Evolutionary conservation across 1,140 invertebrate genomes (phyloP), one percentile per base, ranked within the genome.

Genomic region (Neodiprion lecontei): DNA sequence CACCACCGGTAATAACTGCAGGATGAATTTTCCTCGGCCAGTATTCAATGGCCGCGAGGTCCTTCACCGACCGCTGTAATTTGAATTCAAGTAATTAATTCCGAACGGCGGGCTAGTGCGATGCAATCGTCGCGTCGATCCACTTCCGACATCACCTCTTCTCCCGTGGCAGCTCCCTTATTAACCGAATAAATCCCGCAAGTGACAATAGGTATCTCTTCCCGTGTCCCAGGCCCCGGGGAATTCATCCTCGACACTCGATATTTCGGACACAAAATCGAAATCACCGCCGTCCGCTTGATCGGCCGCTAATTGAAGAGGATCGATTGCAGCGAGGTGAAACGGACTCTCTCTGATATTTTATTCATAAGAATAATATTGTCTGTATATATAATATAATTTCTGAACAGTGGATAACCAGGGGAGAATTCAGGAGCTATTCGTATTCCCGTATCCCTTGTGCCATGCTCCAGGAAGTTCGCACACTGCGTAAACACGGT

Each of bases 301-400:
- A 61, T 61, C 74, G 17, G 76, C 73, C 75, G 76, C 17, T 47
- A 65, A 65, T 47, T 48, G 49, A 47, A 74, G 61, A 61, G 49
- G 73, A 70, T 74, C 12, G 17, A 47, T 9, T 10, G 40, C 48
- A 11, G 40, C 11, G 21, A 74, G 69, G 50, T 53, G 72, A 73
- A 70, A 76, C 66, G 68, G 69, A 28, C 69, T 48, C 21, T 69
- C 72, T 72, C 28, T 40, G 28, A 40, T 40, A 40, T 40, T 40
- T 40, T 40, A 40, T 40, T 40, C 28, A 40, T 40, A 40, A 40
- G 28, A 40, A 40, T 40, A 40, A 40, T 40, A 40, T 40, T 40
- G 5, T 40, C 28, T 40, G 2, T 40, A 40, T 40, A 40, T 40
- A 40, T 2, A 40, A 40, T 40, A 40, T 40, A 3, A 40, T 40